A percentile compares a stretch with the other conserved stretches of the same genome.
These are phyloP conservation scores for Cherax destructor DNA, from an alignment of 1,140 invertebrate genomes.

Conservation along the genomic window DNA sequence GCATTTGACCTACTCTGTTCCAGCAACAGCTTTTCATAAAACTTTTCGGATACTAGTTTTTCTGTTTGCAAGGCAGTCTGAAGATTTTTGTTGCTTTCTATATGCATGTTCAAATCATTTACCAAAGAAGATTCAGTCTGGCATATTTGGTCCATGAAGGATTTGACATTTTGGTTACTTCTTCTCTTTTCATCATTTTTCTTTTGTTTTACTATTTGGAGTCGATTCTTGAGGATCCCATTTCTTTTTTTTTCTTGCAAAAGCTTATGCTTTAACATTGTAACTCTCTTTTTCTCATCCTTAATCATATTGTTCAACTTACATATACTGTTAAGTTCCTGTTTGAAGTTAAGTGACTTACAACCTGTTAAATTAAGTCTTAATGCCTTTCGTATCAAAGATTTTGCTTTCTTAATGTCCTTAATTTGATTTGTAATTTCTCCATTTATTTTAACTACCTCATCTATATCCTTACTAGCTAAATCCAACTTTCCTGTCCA, in stretches of 20 bases:
- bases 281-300: constrained; percentile 4
- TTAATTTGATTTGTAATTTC: background rate
- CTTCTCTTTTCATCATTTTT: background rate
- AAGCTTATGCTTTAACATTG: background rate
- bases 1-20: background rate
- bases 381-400: background rate
- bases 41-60: background rate
- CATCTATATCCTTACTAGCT: background rate
- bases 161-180: background rate
- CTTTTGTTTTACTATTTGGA: background rate
- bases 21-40: background rate
- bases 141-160: background rate
- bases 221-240: background rate
- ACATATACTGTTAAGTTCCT: background rate
- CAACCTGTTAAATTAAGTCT: background rate
- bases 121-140: background rate
- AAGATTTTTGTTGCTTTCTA: background rate
- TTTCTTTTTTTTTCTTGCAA: background rate
- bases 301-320: background rate
- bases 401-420: background rate
- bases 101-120: background rate
- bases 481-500: background rate
- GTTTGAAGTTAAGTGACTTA: background rate
- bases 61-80: constrained; percentile 4
- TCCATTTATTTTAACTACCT: background rate